A percentile compares a stretch with the other conserved stretches of the same genome.
These are phyloP conservation scores for Aquatica leii DNA, from an alignment of 2,888 invertebrate genomes.

Conservation along the genomic window DNA sequence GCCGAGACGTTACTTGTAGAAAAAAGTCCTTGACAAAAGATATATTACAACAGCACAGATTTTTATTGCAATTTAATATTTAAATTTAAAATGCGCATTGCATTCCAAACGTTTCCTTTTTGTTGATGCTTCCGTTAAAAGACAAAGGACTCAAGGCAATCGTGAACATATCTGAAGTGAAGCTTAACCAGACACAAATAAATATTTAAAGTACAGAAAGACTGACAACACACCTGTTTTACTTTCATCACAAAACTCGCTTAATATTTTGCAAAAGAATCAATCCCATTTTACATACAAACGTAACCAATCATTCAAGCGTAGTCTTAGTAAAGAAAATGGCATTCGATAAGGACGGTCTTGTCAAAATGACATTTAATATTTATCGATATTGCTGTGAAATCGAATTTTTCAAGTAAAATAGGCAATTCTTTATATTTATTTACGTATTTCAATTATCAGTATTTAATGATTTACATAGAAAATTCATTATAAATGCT, in stretches of 20 bases:
- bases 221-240: slow-evolving; percentile 13
- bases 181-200: slow-evolving; percentile 12
- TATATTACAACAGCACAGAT: neutral
- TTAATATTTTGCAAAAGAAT: neutral
- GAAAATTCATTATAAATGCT: no score
- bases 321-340: slow-evolving; percentile 1
- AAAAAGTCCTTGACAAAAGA: no score
- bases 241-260: slow-evolving; percentile 6
- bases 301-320: slow-evolving; percentile 7
- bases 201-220: slow-evolving; percentile 8
- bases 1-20: neutral
- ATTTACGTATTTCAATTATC: no score
- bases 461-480: no score
- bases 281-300: slow-evolving; percentile 3
- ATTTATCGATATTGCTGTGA: no score
- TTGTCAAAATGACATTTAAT: neutral
- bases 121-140: neutral
- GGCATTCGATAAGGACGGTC: slow-evolving; percentile 7
- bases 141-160: slow-evolving; percentile 11
- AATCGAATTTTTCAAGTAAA: no score
- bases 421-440: no score
- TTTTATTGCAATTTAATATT: neutral
- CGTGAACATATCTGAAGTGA: slow-evolving; percentile 8
- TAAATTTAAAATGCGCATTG: neutral
- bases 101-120: neutral